These are phyloP conservation scores for Acrocephalus kingi DNA, from an alignment of 2,113 vertebrate genomes.

Conservation along the genomic window DNA sequence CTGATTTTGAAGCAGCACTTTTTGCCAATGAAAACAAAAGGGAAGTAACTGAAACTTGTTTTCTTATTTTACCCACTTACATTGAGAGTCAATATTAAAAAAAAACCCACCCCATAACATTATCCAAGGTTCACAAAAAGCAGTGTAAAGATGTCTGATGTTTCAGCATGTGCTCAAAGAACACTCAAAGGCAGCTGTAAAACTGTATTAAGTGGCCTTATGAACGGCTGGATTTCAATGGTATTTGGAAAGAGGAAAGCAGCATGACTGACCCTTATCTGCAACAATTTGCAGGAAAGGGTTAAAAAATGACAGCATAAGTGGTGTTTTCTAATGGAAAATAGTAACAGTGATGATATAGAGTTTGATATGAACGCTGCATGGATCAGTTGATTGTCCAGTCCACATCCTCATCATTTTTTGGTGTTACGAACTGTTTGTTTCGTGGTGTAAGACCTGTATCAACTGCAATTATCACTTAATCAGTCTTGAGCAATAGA, in stretches of 20 bases:
- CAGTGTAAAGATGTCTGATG: neutral
- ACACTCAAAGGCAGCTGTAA: neutral
- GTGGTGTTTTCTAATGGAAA: neutral
- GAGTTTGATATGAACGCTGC: neutral
- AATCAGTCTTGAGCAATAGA: slow-evolving; percentile 12
- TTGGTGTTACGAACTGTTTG: slow-evolving; percentile 7
- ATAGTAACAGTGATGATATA: neutral
- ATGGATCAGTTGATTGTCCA: neutral
- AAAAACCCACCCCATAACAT: fast-evolving
- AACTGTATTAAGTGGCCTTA: neutral
- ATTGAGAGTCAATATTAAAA: neutral
- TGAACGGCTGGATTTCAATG: neutral
- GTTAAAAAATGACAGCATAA: neutral
- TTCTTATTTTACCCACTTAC: neutral
- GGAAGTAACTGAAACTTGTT: neutral
- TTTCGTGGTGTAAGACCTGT: neutral
- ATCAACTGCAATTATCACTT: slow-evolving; percentile 42
- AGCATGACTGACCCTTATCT: neutral
- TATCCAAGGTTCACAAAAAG: neutral
- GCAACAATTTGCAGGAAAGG: neutral
- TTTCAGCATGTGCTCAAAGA: neutral
- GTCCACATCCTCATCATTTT: slow-evolving; percentile 32
- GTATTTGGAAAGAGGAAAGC: neutral
- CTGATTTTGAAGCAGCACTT: neutral
- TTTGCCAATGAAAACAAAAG: neutral